Evolutionary conservation across 2,797 vertebrate species (phyloP), one percentile per base, ranked within the genome.

Genomic region (Muscicapa comitata): DNA sequence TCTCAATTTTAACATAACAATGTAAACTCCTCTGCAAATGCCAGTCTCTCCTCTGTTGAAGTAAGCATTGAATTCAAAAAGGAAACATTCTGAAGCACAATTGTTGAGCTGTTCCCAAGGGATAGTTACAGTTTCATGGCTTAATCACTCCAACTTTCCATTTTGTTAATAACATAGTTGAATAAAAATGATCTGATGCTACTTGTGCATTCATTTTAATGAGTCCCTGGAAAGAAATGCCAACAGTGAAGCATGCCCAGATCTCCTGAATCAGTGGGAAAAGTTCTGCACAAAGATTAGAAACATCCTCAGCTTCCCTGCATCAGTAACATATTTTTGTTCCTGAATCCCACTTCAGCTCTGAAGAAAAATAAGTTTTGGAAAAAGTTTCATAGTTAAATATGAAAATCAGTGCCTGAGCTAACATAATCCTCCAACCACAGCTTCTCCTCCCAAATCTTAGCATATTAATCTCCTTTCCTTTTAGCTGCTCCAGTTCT

Each of bases 381-480:
- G 29, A 74, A 18, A 51, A 73, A 90, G 53, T 93, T 91, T 82
- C n/a, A 57, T 24, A 59, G 72, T 75, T 55, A 68, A 74, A 82
- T 72, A 88, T 13, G 31, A 91, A 85, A 80, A 90, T 65, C 68
- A 66, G 86, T 65, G 78, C n/a, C 53, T 67, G 68, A 90, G 87
- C 57, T 94, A 88, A 71, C n/a, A 80, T 70, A 91, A 91, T 76
- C 85, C 68, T 80, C 42, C 85, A 91, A 23, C 9, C 23, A 35
- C 67, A 89, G 77, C 71, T 82, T 85, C 59, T 58, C 37, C 62
- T 71, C 71, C 72, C 62, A 83, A 65, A 70, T 72, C 78, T 76
- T 35, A 45, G 50, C 47, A 88, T 86, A 92, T 67, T 95, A 95
- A 97, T 94, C 88, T 88, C 58, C 80, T 95, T 93, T 87, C 67